These are phyloP conservation scores for Metopia argyrocephala DNA, from an alignment of 2,888 invertebrate species.

Conservation along the genomic window DNA sequence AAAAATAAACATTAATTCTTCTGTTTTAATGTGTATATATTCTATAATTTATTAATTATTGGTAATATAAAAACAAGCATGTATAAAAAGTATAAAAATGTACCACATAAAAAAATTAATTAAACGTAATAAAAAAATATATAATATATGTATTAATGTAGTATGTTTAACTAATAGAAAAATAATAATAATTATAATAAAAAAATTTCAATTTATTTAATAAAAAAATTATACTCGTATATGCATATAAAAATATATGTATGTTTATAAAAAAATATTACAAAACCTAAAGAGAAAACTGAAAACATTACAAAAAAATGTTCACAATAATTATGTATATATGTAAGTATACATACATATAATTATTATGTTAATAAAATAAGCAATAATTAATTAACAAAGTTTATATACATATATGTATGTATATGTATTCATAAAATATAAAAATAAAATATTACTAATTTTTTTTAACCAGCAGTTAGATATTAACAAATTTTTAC, in stretches of 20 bases:
- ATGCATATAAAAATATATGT: slow-evolving; percentile 35
- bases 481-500: slow-evolving; percentile 29
- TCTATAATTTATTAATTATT: slow-evolving; percentile 42
- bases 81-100: slow-evolving; percentile 68
- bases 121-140: slow-evolving; percentile 48
- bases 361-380: slow-evolving; percentile 9
- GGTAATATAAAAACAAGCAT: slow-evolving; percentile 56
- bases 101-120: slow-evolving; percentile 65
- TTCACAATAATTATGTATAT: slow-evolving; percentile 14
- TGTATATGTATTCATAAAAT: slow-evolving; percentile 9
- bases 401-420: slow-evolving; percentile 17
- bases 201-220: slow-evolving; percentile 32
- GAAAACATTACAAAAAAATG: not conserved
- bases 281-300: not conserved
- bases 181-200: slow-evolving; percentile 32
- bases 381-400: slow-evolving; percentile 18
- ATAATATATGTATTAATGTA: not conserved
- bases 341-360: slow-evolving; percentile 41
- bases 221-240: slow-evolving; percentile 15
- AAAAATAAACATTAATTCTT: slow-evolving; percentile 51
- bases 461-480: slow-evolving; percentile 26
- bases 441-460: slow-evolving; percentile 48
- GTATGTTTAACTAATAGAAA: slow-evolving; percentile 52
- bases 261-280: slow-evolving; percentile 30
- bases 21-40: not conserved